Evolutionary conservation across 2,113 vertebrate species (phyloP).

Genomic region (Gambusia affinis): DNA sequence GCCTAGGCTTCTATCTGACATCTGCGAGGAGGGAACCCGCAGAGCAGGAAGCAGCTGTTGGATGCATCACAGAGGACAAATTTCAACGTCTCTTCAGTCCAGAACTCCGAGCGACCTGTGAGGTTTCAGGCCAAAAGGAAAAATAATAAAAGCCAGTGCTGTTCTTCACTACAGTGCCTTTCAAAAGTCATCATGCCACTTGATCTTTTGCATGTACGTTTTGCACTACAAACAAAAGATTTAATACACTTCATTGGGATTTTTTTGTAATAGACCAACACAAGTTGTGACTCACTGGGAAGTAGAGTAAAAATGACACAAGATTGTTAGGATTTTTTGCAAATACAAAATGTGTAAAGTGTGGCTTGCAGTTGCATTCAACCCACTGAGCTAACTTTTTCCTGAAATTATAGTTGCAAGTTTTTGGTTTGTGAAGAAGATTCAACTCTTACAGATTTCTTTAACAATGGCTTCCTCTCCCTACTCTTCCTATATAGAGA

Average conservation of each 20-base stretch:
- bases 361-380: neutral
- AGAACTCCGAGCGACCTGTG: constrained; percentile 6
- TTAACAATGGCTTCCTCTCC: too few relatives aligned
- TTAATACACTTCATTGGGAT: neutral
- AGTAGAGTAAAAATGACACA: neutral
- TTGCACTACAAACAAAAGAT: neutral
- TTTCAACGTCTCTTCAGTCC: constrained; percentile 15
- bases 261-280: neutral
- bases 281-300: neutral
- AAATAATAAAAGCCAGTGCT: neutral
- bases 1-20: constrained; percentile 72
- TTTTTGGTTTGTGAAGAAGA: too few relatives aligned
- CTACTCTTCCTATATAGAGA: too few relatives aligned
- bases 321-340: neutral
- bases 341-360: neutral
- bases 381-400: too few relatives aligned
- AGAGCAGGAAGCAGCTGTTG: constrained; percentile 6
- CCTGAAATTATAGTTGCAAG: too few relatives aligned
- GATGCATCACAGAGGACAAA: constrained; percentile 17
- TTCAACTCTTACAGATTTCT: too few relatives aligned
- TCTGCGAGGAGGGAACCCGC: constrained; percentile 15
- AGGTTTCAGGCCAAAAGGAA: constrained; percentile 12
- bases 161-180: neutral
- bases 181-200: neutral
- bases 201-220: neutral